Evolutionary conservation across 2,888 invertebrate species (phyloP).

Genomic region (Clunio marinus): DNA sequence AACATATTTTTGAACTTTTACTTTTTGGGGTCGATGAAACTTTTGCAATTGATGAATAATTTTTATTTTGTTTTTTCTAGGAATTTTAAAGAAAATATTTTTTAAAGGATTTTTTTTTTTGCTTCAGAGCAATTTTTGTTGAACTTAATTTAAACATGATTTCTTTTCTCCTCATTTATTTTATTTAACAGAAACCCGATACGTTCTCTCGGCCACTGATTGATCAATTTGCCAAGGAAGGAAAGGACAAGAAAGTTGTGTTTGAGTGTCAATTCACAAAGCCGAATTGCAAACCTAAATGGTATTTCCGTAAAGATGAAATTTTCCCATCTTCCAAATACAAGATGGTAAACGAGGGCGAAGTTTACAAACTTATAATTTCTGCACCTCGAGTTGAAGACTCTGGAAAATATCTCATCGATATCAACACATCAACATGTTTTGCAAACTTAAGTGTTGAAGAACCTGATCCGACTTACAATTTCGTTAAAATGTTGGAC

Average conservation of each 20-base stretch:
- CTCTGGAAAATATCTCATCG: conserved; percentile 92
- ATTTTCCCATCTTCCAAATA: conserved; percentile 94
- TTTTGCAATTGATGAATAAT: too few relatives aligned
- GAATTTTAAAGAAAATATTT: conserved; percentile 43
- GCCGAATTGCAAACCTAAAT: conserved; percentile 89
- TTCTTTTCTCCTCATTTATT: conserved; percentile 45
- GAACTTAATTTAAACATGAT: conserved; percentile 44
- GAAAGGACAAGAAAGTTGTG: conserved; percentile 90
- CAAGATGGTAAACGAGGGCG: conserved; percentile 90
- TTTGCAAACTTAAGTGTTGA: conserved; percentile 93
- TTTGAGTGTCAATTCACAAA: conserved; percentile 96
- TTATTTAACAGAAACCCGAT: conserved; percentile 74
- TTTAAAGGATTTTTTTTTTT: conserved; percentile 43
- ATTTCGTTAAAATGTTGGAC: conserved; percentile 85
- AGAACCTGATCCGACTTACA: conserved; percentile 92
- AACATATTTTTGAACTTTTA: background rate
- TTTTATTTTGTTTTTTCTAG: conserved; percentile 41
- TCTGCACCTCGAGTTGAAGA: conserved; percentile 91
- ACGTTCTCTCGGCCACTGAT: conserved; percentile 90
- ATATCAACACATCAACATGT: conserved; percentile 84
- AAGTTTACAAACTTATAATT: conserved; percentile 86
- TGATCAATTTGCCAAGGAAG: conserved; percentile 91
- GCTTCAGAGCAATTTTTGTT: background rate
- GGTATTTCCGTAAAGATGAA: conserved; percentile 89
- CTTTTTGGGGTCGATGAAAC: background rate